phyloP scores from a whole-genome alignment of 1,140 invertebrate species.

The Apis florea region DNA sequence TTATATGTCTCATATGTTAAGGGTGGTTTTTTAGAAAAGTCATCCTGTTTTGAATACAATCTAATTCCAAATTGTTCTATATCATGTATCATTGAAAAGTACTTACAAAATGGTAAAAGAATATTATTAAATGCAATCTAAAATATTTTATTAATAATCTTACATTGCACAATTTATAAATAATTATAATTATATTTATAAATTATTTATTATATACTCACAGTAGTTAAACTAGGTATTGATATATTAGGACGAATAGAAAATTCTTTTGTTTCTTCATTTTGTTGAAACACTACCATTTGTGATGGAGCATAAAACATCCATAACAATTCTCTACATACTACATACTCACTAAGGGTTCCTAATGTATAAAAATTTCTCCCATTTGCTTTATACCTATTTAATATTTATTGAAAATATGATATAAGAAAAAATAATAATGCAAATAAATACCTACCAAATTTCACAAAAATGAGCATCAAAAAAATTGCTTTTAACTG shows the following conservation, averaged over 20 bases:
- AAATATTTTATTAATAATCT: slow-evolving; percentile 31
- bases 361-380: slow-evolving; percentile 60
- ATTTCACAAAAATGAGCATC: slow-evolving; percentile 71
- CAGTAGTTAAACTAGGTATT: slow-evolving; percentile 76
- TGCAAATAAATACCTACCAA: slow-evolving; percentile 63
- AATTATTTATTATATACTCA: slow-evolving; percentile 48
- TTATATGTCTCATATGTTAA: slow-evolving; percentile 77
- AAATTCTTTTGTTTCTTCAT: slow-evolving; percentile 58
- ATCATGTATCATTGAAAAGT: slow-evolving; percentile 73
- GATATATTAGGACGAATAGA: slow-evolving; percentile 70
- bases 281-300: slow-evolving; percentile 72
- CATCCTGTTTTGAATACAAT: slow-evolving; percentile 58
- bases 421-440: not conserved
- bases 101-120: slow-evolving; percentile 70
- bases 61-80: slow-evolving; percentile 71
- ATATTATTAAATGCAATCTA: slow-evolving; percentile 75
- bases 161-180: slow-evolving; percentile 2
- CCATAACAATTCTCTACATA: slow-evolving; percentile 76
- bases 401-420: slow-evolving; percentile 26
- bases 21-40: slow-evolving; percentile 62
- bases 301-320: slow-evolving; percentile 73
- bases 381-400: slow-evolving; percentile 67
- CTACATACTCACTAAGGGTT: slow-evolving; percentile 76
- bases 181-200: slow-evolving; percentile 10
- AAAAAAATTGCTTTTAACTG: slow-evolving; percentile 68